Evolutionary conservation across 1,140 invertebrate genomes (phyloP).

Genomic region (Pseudomyrmex flavicornis): DNA sequence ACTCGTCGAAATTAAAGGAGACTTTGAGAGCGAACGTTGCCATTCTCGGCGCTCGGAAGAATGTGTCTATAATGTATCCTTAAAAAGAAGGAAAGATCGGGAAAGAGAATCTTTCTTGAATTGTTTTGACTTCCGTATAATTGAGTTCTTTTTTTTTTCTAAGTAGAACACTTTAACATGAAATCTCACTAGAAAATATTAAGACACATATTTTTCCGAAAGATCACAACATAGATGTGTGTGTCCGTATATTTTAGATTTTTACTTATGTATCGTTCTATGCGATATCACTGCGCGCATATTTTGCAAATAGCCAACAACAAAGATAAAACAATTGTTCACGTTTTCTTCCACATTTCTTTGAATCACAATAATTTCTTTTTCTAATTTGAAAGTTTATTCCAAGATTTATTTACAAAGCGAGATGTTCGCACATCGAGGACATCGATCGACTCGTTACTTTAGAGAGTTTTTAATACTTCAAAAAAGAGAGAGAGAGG

Average conservation of each 20-base stretch:
- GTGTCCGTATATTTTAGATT: neutral
- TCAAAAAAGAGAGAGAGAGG: too few species aligned
- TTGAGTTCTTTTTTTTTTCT: too few species aligned
- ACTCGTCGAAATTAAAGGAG: neutral
- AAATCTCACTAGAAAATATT: neutral
- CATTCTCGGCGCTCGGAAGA: slow-evolving; percentile 1
- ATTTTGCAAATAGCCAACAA: slow-evolving; percentile 6
- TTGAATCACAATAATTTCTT: slow-evolving; percentile 15
- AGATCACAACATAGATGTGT: neutral
- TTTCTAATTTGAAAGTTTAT: neutral
- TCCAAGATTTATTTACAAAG: slow-evolving; percentile 25
- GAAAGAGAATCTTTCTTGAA: neutral
- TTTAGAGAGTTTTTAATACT: neutral
- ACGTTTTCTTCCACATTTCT: neutral
- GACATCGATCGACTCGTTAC: slow-evolving; percentile 13
- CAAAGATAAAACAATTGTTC: neutral
- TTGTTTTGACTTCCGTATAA: too few species aligned
- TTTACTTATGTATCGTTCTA: neutral
- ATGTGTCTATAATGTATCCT: neutral
- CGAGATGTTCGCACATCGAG: neutral
- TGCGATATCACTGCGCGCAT: neutral
- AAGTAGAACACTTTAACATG: too few species aligned
- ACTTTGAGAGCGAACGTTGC: neutral
- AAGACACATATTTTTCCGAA: neutral
- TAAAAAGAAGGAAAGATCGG: slow-evolving; percentile 12